phyloP scores from a whole-genome alignment of 2,113 vertebrate genomes.

The Phylloscopus whistleri region DNA sequence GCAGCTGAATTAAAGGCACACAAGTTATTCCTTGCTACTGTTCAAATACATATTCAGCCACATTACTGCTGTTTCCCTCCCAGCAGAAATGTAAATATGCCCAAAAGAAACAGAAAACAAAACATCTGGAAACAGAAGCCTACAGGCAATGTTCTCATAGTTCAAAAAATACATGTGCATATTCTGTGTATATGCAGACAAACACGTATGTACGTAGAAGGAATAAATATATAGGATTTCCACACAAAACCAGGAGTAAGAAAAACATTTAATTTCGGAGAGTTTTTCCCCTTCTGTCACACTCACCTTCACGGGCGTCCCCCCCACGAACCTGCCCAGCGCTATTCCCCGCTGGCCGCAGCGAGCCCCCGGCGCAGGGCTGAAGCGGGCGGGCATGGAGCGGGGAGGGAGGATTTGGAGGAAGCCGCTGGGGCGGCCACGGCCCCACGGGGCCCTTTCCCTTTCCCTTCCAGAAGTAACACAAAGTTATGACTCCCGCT shows the following conservation, averaged over 20 bases:
- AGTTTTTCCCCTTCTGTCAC: not conserved
- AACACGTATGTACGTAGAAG: fast-evolving
- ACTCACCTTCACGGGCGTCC: not conserved
- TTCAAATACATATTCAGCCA: not conserved
- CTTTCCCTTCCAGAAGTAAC: not conserved
- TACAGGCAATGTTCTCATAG: not conserved
- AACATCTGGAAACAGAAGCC: slow-evolving; percentile 5
- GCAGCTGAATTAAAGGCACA: slow-evolving; percentile 11
- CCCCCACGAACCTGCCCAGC: not conserved
- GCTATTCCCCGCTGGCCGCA: not conserved
- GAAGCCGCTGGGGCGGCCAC: not conserved
- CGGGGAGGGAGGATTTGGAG: not conserved
- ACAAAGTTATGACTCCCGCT: slow-evolving; percentile 10
- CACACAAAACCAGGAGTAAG: not conserved
- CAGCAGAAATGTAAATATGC: not conserved
- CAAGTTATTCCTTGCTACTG: not conserved
- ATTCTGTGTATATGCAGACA: fast-evolving
- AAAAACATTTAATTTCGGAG: not conserved
- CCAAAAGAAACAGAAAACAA: not conserved
- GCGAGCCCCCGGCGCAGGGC: not conserved
- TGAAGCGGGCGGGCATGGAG: too few species aligned
- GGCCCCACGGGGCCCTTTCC: not conserved
- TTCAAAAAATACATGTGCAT: fast-evolving
- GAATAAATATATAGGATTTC: fast-evolving
- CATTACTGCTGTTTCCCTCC: not conserved